Evolutionary conservation across 2,888 invertebrate genomes (phyloP), one percentile per base, ranked within the genome.

Genomic region (Andrena hattorfiana): DNA sequence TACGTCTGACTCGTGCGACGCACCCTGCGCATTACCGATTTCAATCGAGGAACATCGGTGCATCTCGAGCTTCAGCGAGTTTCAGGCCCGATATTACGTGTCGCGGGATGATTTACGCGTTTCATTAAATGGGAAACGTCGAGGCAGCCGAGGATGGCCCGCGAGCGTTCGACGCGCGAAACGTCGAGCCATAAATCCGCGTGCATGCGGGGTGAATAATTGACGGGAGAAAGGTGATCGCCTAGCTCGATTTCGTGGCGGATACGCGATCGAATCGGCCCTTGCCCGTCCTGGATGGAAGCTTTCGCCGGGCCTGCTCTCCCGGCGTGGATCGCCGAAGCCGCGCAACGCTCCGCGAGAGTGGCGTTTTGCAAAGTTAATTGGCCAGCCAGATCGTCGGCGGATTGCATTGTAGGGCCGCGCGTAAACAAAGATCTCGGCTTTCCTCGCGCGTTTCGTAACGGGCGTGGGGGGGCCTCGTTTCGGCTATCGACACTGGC

Each of bases 391-490:
- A 54, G 71, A 56, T 64, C 26, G 72, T 30, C 54, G 32, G 26
- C 16, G 63, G 77, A 77, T 82, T 71, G 70, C 70, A 71, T 67
- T 68, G 42, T 54, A 60, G 16, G 69, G 6, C 35, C 30, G 30
- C 42, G 72, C 64, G 74, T 62, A 72, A 81, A 81, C 74, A 68
- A 74, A 66, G 81, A 73, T 56, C 56, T 76, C 76, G 68, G 35
- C 64, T 85, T 77, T 77, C 76, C 72, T 72, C 68, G 60, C 20
- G 51, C 59, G 78, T 78, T 69, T 84, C 83, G 83, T 54, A 82
- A 84, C 62, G 32, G 48, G 72, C 42, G 42, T 16, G 56, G n/a
- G 23, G 23, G 23, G n/a, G 13, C 20, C 63, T 54, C 49, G 68
- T 67, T 81, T 80, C 56, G 71, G 70, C 75, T 79, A 79, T 85